A percentile compares a stretch with the other conserved stretches of the same genome.
Conservation (phyloP, 2,113 vertebrate species). For the Prinia subflava region DNA sequence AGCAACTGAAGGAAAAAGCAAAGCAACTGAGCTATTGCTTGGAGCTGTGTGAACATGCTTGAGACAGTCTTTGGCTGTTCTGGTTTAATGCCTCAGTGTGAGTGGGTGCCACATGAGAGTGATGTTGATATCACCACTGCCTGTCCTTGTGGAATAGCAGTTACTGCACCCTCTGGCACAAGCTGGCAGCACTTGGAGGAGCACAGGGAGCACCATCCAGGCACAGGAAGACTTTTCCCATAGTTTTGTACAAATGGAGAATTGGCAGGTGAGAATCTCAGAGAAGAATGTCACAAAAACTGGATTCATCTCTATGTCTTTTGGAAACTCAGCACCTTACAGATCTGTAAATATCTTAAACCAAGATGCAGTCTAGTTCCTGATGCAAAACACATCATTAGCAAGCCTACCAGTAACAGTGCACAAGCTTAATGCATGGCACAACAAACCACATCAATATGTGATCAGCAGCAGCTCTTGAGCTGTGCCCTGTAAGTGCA, state of each 20-base stretch:
- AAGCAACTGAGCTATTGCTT: background rate
- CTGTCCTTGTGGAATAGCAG: background rate
- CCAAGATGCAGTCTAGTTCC: background rate
- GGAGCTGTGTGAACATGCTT: background rate
- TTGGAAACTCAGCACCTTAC: background rate
- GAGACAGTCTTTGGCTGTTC: background rate
- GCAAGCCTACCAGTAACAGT: background rate
- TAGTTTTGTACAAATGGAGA: background rate
- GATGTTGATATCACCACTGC: background rate
- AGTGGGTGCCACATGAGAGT: accelerated
- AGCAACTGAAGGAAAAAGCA: background rate
- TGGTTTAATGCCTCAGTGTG: background rate
- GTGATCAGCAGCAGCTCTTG: constrained; percentile 7
- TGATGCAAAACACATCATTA: background rate
- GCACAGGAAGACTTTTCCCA: background rate
- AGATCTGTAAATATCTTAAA: background rate
- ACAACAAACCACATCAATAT: background rate
- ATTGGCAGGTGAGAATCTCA: background rate
- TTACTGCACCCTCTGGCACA: background rate
- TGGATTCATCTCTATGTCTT: background rate
- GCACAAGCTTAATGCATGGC: background rate
- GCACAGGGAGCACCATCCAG: background rate
- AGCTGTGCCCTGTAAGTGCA: background rate
- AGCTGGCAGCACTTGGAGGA: background rate
- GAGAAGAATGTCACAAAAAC: background rate